Evolutionary conservation across 2,888 invertebrate genomes (phyloP).

Genomic region (Epinotia ramella): DNA sequence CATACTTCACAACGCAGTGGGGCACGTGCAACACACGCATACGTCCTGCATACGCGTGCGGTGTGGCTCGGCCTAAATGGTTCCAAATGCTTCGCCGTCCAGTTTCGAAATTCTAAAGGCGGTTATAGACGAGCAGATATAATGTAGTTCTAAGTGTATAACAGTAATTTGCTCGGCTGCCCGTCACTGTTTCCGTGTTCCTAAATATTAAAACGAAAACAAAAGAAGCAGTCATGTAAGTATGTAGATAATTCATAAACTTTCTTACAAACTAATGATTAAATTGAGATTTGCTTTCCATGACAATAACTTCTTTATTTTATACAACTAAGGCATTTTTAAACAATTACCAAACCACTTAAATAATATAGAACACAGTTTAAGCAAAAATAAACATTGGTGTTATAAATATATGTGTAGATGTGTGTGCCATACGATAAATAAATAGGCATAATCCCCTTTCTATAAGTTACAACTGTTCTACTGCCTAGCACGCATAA

Average conservation of each 20-base stretch:
- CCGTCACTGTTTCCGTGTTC: slow-evolving; percentile 28
- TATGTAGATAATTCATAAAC: slow-evolving; percentile 22
- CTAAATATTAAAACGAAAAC: slow-evolving; percentile 32
- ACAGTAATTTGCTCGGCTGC: slow-evolving; percentile 27
- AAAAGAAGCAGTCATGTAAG: slow-evolving; percentile 29
- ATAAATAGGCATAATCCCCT: neutral
- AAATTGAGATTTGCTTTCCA: slow-evolving; percentile 41
- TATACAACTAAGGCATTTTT: neutral
- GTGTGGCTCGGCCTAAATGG: slow-evolving; percentile 42
- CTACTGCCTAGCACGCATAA: too few relatives aligned
- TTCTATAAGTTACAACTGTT: too few relatives aligned
- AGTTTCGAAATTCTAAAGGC: slow-evolving; percentile 50
- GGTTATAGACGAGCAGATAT: slow-evolving; percentile 31
- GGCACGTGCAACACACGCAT: too few relatives aligned
- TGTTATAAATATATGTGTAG: slow-evolving; percentile 32
- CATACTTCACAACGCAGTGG: too few relatives aligned
- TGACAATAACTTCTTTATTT: slow-evolving; percentile 32
- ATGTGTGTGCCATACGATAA: too few relatives aligned
- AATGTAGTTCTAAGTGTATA: slow-evolving; percentile 7
- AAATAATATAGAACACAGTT: neutral
- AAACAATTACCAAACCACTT: slow-evolving; percentile 11
- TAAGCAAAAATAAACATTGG: slow-evolving; percentile 4
- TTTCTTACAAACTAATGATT: slow-evolving; percentile 13
- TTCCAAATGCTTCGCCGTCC: slow-evolving; percentile 62
- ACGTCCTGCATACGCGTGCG: too few relatives aligned